Evolutionary conservation across 2,113 vertebrate species (phyloP).

Genomic region (Isurus oxyrinchus): DNA sequence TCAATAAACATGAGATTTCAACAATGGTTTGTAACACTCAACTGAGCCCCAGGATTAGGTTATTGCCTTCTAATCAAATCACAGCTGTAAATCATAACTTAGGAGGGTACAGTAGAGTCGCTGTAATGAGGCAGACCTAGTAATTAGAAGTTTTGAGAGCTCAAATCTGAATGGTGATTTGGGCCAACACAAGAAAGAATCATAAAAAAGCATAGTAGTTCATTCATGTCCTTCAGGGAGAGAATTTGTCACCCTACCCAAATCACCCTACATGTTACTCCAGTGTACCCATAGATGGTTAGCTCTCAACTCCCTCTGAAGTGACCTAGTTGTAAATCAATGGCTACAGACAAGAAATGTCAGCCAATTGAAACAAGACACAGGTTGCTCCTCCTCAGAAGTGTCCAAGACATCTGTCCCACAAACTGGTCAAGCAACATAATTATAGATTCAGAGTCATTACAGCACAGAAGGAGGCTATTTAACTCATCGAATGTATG

Average conservation of each 20-base stretch:
- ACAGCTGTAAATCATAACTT: background rate
- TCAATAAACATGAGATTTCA: background rate
- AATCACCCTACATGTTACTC: background rate
- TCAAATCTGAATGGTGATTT: background rate
- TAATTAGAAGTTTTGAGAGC: background rate
- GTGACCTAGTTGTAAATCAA: background rate
- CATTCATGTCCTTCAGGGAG: background rate
- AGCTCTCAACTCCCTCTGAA: background rate
- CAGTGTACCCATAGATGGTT: background rate
- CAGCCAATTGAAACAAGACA: background rate
- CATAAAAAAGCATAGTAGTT: background rate
- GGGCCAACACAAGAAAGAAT: background rate
- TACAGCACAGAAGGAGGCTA: too few relatives aligned
- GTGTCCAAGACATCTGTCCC: background rate
- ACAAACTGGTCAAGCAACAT: background rate
- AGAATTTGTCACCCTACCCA: background rate
- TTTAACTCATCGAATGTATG: too few relatives aligned
- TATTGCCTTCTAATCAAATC: slow-evolving; percentile 11
- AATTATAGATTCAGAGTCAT: background rate
- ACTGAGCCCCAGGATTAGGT: background rate
- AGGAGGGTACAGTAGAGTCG: background rate
- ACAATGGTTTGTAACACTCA: background rate
- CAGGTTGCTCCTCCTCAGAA: too few relatives aligned
- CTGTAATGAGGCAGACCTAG: background rate
- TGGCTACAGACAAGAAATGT: background rate